Evolutionary conservation across 2,113 vertebrate genomes (phyloP), one percentile per base, ranked within the genome.

Genomic region (Eubucco bourcierii): DNA sequence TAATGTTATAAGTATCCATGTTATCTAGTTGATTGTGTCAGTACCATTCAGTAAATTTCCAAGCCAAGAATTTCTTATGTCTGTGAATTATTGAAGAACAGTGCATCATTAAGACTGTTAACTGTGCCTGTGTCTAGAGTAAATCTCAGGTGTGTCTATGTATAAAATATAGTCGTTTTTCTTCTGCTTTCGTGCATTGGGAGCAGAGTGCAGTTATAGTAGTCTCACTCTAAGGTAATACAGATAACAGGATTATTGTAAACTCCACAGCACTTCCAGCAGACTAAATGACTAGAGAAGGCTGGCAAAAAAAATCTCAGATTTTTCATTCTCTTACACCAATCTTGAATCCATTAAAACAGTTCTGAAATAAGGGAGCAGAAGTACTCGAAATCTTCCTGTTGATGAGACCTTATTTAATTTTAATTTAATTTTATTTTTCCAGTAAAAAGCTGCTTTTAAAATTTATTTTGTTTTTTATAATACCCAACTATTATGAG

Each of bases 211-310:
- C 74, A 87, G 80, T 94, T 94, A 79, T 50, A 92, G 90, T 61
- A 61, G 37, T 37, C 37, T 37, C 37, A 37, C 90, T 94, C 82
- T 92, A 88, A 97, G 95, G 74, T 83, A 93, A 64, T 94, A 90
- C 80, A 94, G 80, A 90, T 94, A 96, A 87, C 81, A 90, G 68
- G 79, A 80, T 96, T 95, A 90, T 90, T 96, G 65, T 83, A 78
- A 88, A 90, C 95, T 95, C 94, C 41, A 44, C 90, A 90, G 92
- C 88, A 90, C 33, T 96, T 83, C 95, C 79, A 92, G 66, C 73
- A 83, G 64, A 87, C 82, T 93, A 76, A 90, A 93, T 96, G 52
- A 53, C 80, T 90, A 87, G 80, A 84, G 53, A 78, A 81, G 84
- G n/a, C 34, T 94, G 74, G 29, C 83, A 88, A 81, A 86, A 88